phyloP scores from a whole-genome alignment of 2,888 invertebrate genomes.

The Germaria angustata region DNA sequence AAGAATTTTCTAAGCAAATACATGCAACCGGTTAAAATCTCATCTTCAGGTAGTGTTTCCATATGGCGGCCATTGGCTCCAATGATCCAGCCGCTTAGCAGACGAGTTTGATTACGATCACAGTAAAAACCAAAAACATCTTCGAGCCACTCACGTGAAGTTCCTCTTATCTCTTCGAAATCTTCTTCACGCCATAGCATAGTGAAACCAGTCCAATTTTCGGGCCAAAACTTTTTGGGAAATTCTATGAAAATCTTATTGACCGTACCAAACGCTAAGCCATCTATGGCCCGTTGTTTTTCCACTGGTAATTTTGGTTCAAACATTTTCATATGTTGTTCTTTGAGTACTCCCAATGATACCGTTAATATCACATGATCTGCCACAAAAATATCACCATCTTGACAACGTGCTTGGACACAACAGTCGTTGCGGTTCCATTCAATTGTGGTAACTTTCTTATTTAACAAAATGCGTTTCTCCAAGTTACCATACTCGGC shows the following conservation, averaged over 20 bases:
- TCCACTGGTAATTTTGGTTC: slow-evolving; percentile 80
- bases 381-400: slow-evolving; percentile 80
- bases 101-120: slow-evolving; percentile 83
- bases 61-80: slow-evolving; percentile 83
- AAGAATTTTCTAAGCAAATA: slow-evolving; percentile 78
- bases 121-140: slow-evolving; percentile 86
- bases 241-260: slow-evolving; percentile 84
- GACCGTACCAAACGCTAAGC: slow-evolving; percentile 83
- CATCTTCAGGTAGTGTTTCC: slow-evolving; percentile 83
- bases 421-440: slow-evolving; percentile 75
- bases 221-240: slow-evolving; percentile 83
- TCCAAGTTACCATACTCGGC: slow-evolving; percentile 76
- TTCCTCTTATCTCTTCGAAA: slow-evolving; percentile 74
- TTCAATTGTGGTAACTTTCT: slow-evolving; percentile 72
- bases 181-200: slow-evolving; percentile 83
- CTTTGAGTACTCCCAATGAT: slow-evolving; percentile 84
- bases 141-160: slow-evolving; percentile 82
- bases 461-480: slow-evolving; percentile 75
- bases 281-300: slow-evolving; percentile 81
- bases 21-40: slow-evolving; percentile 77
- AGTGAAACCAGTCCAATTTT: slow-evolving; percentile 81
- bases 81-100: slow-evolving; percentile 87
- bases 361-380: slow-evolving; percentile 84
- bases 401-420: slow-evolving; percentile 75
- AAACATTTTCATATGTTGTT: slow-evolving; percentile 79